Evolutionary conservation across 2,888 invertebrate species (phyloP), one percentile per base, ranked within the genome.

Genomic region (Toxonevra muliebris): DNA sequence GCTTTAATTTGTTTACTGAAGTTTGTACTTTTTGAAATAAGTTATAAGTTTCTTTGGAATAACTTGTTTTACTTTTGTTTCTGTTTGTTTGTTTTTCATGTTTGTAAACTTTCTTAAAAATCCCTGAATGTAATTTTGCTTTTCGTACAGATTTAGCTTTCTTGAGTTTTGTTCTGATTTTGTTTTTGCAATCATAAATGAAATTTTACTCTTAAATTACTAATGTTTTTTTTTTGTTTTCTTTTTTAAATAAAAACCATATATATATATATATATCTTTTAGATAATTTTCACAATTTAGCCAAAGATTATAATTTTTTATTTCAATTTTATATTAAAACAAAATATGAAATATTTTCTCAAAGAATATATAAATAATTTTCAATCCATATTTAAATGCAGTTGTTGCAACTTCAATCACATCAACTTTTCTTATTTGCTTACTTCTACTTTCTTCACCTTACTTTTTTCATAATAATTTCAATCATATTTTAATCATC

Each of bases 81-180:
- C 2, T 15, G 42, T 15, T 42, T 43, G 13, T 17, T 58, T 43
- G n/a, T 58, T 42, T 41, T 58, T 41, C 17, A 17, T 53, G 19
- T 13, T 42, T 8, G 40, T 58, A 58, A 54, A 61, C 61, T 65
- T 73, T 64, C 63, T 74, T 72, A 78, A 76, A 75, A 80, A 81
- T 81, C 81, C 81, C 81, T 81, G 81, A 81, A 81, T 78, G 62
- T 64, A 80, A 80, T 81, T 81, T 82, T 81, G 82, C 79, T 80
- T 78, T 76, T 78, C 74, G 76, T 77, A 75, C 69, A 73, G 68
- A 69, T 59, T 66, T 63, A 57, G 41, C n/a, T 48, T 15, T 63
- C 30, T 45, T 19, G 17, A n/a, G 20, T 48, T 69, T 76, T 77
- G 50, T 64, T 50, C 50, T 69, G 58, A 53, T 54, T 67, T 57